Evolutionary conservation across 2,797 vertebrate genomes (phyloP).

Genomic region (Peromyscus nudipes): DNA sequence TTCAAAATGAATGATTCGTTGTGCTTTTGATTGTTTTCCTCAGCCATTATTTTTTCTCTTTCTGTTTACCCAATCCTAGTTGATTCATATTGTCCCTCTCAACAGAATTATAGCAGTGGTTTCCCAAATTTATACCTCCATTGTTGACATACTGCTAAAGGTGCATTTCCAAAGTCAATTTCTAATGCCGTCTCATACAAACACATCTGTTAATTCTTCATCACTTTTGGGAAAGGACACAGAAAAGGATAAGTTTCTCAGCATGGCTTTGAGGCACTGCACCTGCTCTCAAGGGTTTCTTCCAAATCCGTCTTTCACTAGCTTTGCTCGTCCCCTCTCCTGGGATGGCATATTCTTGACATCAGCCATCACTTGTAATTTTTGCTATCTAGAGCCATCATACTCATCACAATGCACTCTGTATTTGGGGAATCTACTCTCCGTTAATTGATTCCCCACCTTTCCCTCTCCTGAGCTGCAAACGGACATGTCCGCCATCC

Average conservation of each 20-base stretch:
- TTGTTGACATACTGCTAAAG: neutral
- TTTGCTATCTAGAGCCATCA: neutral
- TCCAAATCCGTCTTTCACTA: neutral
- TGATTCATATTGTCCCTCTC: slow-evolving; percentile 13
- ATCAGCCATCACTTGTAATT: neutral
- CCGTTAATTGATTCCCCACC: neutral
- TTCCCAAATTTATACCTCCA: slow-evolving; percentile 40
- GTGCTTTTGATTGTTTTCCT: slow-evolving; percentile 32
- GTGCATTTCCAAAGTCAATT: slow-evolving; percentile 36
- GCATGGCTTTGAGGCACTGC: neutral
- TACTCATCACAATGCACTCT: neutral
- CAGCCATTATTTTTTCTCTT: slow-evolving; percentile 19
- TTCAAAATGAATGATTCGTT: slow-evolving; percentile 39
- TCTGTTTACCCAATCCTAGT: neutral
- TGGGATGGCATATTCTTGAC: neutral
- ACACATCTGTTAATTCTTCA: neutral
- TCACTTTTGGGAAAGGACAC: neutral
- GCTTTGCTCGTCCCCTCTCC: too few species aligned
- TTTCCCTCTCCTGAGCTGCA: neutral
- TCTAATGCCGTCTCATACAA: slow-evolving; percentile 30
- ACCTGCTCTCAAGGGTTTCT: neutral
- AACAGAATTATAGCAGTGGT: slow-evolving; percentile 49
- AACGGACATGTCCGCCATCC: neutral
- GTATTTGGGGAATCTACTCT: neutral
- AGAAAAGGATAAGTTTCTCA: neutral